A percentile compares a stretch with the other conserved stretches of the same genome.
Evolutionary conservation across 2,888 invertebrate species (phyloP).

Genomic region (Leuctra nigra): DNA sequence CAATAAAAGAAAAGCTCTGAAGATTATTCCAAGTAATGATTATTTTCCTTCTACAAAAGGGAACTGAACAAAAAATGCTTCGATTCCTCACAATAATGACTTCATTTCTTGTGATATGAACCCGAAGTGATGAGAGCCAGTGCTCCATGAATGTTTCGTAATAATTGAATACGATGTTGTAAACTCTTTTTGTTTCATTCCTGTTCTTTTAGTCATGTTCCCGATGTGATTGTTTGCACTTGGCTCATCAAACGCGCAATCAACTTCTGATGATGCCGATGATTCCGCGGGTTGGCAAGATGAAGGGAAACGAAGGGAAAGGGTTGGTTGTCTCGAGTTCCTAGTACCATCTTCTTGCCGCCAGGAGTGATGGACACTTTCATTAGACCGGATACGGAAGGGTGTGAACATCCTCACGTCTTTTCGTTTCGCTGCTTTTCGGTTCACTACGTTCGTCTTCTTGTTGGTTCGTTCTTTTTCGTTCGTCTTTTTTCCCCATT

Average conservation of each 20-base stretch:
- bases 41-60: no score
- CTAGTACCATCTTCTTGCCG: not conserved
- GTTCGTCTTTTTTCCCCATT: not conserved
- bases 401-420: conserved; percentile 16
- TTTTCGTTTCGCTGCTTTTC: conserved; percentile 2
- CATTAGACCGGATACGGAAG: conserved; percentile 18
- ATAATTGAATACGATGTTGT: not conserved
- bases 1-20: not conserved
- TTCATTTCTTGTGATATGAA: not conserved
- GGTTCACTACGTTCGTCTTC: conserved; percentile 1
- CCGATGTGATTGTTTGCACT: not conserved
- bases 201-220: not conserved
- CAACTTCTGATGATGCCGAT: not conserved
- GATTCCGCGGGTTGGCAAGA: not conserved
- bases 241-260: not conserved
- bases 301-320: not conserved
- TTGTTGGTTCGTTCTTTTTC: not conserved
- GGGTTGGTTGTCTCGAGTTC: not conserved
- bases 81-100: not conserved
- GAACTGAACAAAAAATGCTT: no score
- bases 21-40: not conserved
- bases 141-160: not conserved
- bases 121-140: not conserved
- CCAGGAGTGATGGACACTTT: conserved; percentile 17
- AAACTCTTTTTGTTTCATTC: not conserved